Conservation (phyloP, 2,888 invertebrate species). For the Oscheius myriophilus region DNA sequence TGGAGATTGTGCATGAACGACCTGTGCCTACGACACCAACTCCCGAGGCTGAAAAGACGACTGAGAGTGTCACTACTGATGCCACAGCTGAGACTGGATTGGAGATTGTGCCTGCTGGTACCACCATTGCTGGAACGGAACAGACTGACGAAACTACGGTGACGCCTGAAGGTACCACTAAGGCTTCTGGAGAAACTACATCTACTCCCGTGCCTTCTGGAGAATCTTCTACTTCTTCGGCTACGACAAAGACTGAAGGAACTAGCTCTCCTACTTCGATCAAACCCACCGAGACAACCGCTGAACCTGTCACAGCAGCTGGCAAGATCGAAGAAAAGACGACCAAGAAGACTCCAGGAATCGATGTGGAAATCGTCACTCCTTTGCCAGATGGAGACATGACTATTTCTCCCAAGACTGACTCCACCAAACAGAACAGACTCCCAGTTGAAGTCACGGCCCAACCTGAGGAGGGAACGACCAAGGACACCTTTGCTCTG, state of each 20-base stretch:
- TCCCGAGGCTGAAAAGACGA: slow-evolving; percentile 6
- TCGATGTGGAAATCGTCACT: slow-evolving; percentile 2
- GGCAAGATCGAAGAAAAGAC: slow-evolving; percentile 10
- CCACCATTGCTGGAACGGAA: background rate
- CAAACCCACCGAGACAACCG: background rate
- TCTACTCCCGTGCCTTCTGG: slow-evolving; percentile 12
- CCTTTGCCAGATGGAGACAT: slow-evolving; percentile 12
- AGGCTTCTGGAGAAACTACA: slow-evolving; percentile 15
- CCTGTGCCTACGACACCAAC: slow-evolving; percentile 14
- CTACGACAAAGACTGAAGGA: slow-evolving; percentile 16
- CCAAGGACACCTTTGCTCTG: slow-evolving; percentile 53
- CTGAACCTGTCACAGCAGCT: slow-evolving; percentile 9
- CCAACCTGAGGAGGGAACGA: slow-evolving; percentile 17
- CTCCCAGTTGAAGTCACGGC: slow-evolving; percentile 11
- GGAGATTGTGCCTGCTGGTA: slow-evolving; percentile 8
- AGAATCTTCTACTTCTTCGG: slow-evolving; percentile 4
- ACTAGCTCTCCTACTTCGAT: background rate
- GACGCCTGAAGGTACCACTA: slow-evolving; percentile 13
- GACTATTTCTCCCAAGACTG: background rate
- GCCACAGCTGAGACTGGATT: slow-evolving; percentile 12
- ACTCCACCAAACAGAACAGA: slow-evolving; percentile 14
- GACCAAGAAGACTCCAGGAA: slow-evolving; percentile 11
- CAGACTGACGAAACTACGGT: slow-evolving; percentile 6
- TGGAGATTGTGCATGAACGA: slow-evolving; percentile 15
- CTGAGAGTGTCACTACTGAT: too few species aligned